These are phyloP conservation scores for Synanceia verrucosa DNA, from an alignment of 2,797 vertebrate genomes.

Conservation along the genomic window DNA sequence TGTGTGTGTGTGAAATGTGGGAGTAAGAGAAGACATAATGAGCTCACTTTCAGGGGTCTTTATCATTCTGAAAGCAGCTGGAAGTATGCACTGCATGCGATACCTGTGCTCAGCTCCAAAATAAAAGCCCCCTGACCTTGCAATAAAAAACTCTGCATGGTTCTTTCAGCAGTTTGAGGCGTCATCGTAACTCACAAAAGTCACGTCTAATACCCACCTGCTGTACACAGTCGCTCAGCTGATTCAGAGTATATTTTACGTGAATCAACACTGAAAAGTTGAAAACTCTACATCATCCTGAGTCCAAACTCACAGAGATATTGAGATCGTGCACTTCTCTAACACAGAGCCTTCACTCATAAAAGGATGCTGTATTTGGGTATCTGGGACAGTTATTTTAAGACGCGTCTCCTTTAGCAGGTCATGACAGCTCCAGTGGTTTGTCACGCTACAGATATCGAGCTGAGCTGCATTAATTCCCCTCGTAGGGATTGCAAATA, in stretches of 20 bases:
- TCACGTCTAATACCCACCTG: constrained; percentile 3
- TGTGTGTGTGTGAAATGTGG: constrained; percentile 44
- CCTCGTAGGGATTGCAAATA: not conserved
- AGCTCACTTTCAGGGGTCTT: constrained; percentile 65
- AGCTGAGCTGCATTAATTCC: constrained; percentile 10
- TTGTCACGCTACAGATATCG: constrained; percentile 41
- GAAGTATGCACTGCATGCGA: constrained; percentile 52
- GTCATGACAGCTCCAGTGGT: constrained; percentile 62
- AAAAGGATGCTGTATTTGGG: constrained; percentile 59
- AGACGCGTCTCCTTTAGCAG: constrained; percentile 58
- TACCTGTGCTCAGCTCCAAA: constrained; percentile 51
- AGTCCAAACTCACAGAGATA: constrained; percentile 10
- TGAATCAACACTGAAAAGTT: constrained; percentile 15
- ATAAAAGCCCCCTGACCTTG: constrained; percentile 49
- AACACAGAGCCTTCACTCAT: constrained; percentile 52
- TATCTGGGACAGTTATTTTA: constrained; percentile 78
- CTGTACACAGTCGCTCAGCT: constrained; percentile 8
- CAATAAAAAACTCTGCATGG: constrained; percentile 20
- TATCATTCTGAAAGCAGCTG: constrained; percentile 59
- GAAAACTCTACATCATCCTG: constrained; percentile 2
- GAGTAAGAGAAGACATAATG: constrained; percentile 67
- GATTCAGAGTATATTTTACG: not conserved
- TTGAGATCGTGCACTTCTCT: constrained; percentile 40
- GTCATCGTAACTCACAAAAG: constrained; percentile 16
- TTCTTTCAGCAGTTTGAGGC: constrained; percentile 17